phyloP scores from a whole-genome alignment of 1,140 invertebrate genomes.

The Trichonephila clavata region DNA sequence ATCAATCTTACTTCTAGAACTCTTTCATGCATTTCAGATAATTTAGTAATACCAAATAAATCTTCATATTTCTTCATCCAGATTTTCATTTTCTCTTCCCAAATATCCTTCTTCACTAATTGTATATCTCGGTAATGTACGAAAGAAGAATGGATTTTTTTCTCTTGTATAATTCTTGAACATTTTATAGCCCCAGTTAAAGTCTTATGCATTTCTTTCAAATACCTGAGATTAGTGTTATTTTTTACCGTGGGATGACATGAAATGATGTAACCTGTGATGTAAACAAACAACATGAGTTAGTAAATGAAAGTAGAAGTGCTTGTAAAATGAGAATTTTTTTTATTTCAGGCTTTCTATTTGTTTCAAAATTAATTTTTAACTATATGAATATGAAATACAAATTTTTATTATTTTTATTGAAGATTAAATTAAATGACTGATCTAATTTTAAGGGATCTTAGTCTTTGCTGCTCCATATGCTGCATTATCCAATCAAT shows the following conservation, averaged over 20 bases:
- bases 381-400: neutral
- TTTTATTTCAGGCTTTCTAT: neutral
- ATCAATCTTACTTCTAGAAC: slow-evolving; percentile 53
- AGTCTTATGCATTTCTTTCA: slow-evolving; percentile 1
- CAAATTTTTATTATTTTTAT: too few relatives aligned
- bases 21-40: slow-evolving; percentile 54
- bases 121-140: neutral
- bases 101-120: slow-evolving; percentile 13
- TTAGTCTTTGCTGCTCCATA: too few relatives aligned
- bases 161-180: neutral
- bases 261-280: too few relatives aligned
- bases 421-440: too few relatives aligned
- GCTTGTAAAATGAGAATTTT: neutral
- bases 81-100: slow-evolving; percentile 59
- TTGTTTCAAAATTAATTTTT: neutral
- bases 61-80: slow-evolving; percentile 68
- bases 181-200: neutral
- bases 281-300: neutral
- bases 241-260: too few relatives aligned
- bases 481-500: too few relatives aligned
- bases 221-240: too few relatives aligned
- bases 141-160: slow-evolving; percentile 2
- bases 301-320: neutral
- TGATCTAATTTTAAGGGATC: too few relatives aligned
- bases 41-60: slow-evolving; percentile 63